Evolutionary conservation across 2,888 invertebrate species (phyloP), one percentile per base, ranked within the genome.

Genomic region (Heteropelma amictum): DNA sequence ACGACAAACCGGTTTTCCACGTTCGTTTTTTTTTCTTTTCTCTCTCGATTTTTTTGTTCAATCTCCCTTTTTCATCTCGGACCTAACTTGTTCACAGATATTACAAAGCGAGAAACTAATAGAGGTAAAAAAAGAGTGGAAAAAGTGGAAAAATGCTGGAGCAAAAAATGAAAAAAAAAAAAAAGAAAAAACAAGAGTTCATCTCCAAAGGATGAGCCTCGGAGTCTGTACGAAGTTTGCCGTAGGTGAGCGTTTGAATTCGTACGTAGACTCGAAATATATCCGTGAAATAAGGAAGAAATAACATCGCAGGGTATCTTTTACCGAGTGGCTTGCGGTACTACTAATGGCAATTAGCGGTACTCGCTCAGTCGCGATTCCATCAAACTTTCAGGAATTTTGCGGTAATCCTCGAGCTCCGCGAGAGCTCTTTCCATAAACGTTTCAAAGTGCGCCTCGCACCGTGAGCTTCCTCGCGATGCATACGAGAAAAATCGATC

Each of bases 1-100:
- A 53, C n/a, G 51, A 58, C 45, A 58, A 76, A 76, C 71, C 75
- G 71, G 75, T 72, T 76, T 58, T 30, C 12, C 49, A 56, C 54
- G 33, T 58, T 61, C 65, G 65, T 49, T 38, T 61, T 6, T 35
- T 19, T 33, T 64, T 28, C 45, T 58, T 26, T 33, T 64, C 35
- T 35, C 40, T 61, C 45, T 38, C 21, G 47, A 42, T 53, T 53
- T 49, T n/a, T n/a, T n/a, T n/a, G n/a, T n/a, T n/a, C n/a, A n/a
- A n/a, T n/a, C n/a, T n/a, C n/a, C n/a, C n/a, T n/a, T n/a, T n/a
- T n/a, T n/a, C n/a, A n/a, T n/a, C n/a, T n/a, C n/a, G n/a, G n/a
- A n/a, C n/a, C n/a, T n/a, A n/a, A n/a, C n/a, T n/a, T n/a, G n/a
- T n/a, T n/a, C n/a, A n/a, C n/a, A n/a, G n/a, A n/a, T n/a, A n/a